Evolutionary conservation across 2,888 invertebrate genomes (phyloP), one percentile per base, ranked within the genome.

Genomic region (Athalia cordata): DNA sequence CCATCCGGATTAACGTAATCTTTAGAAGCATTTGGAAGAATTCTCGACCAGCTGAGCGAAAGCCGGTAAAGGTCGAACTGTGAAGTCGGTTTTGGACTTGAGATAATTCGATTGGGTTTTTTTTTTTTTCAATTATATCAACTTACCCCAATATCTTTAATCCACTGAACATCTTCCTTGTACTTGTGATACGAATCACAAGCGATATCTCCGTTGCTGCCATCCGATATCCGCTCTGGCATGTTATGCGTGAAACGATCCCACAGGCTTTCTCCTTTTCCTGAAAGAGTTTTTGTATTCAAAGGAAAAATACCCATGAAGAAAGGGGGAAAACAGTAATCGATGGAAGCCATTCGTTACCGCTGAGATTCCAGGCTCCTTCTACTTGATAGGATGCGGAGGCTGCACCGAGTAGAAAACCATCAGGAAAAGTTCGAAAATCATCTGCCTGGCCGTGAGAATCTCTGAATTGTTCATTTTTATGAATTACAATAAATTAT

Each of bases 1-100:
- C 94, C 95, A 3, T 89, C 89, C 77, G 92, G 91, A 82, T 91
- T 92, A 52, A 94, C 89, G 78, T 85, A 89, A 89, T 92, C 92
- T 80, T 90, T 87, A 11, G 91, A 88, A 9, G 94, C 95, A 77
- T 89, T 91, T 0, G 95, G 95, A 61, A 95, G 86, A 47, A 95
- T 91, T 83, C 95, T 91, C 0, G 94, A 88, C 95, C 95, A 95
- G 79, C 94, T 93, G 29, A 94, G 87, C 0, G 94, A 94, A 84
- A 94, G 93, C 29, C 94, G 89, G 87, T 94, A 94, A 85, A 91
- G 92, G 78, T 90, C 83, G 47, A 74, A 55, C 78, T 79, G 79
- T 15, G 52, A 49, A 75, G 29, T 4, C 29, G 52, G 50, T 5
- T 11, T 5, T 49, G 9, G 15, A 49, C 29, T 29, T 29, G 43